These are phyloP conservation scores for Drosophila greeni DNA, from an alignment of 2,888 invertebrate genomes.

Conservation along the genomic window DNA sequence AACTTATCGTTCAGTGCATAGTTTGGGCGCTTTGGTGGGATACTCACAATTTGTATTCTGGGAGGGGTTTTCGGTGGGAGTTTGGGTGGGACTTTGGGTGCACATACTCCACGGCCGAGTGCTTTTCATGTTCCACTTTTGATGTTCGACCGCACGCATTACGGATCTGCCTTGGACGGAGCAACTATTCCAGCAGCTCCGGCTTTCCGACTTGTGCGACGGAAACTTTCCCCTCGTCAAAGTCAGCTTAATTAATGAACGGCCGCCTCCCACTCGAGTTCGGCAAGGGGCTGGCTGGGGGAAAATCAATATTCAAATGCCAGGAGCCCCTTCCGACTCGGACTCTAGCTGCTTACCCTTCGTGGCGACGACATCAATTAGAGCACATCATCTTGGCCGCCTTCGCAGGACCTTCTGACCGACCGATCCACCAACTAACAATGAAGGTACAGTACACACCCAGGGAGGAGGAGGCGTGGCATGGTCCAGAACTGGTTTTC, in stretches of 20 bases:
- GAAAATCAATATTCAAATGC: conserved; percentile 67
- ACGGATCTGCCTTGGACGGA: conserved; percentile 37
- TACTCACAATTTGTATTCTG: conserved; percentile 21
- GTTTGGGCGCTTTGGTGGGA: conserved; percentile 18
- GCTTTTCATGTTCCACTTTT: conserved; percentile 69
- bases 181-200: conserved; percentile 40
- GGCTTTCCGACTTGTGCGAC: conserved; percentile 43
- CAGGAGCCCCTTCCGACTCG: conserved; percentile 16
- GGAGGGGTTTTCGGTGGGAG: conserved; percentile 1
- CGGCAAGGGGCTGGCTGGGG: not conserved
- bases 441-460: conserved; percentile 54
- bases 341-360: conserved; percentile 7
- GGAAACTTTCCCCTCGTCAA: conserved; percentile 71
- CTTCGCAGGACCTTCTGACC: conserved; percentile 29
- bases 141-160: conserved; percentile 62
- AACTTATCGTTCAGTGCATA: not conserved
- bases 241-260: conserved; percentile 72
- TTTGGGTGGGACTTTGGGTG: conserved; percentile 23
- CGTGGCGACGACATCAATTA: conserved; percentile 66
- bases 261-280: conserved; percentile 17
- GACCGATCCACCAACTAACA: conserved; percentile 15
- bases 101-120: conserved; percentile 65
- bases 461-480: conserved; percentile 62
- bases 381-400: conserved; percentile 65
- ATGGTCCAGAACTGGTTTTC: conserved; percentile 56